A percentile compares a stretch with the other conserved stretches of the same genome.
phyloP scores from a whole-genome alignment of 2,888 invertebrate genomes.

The Philereme transversata region DNA sequence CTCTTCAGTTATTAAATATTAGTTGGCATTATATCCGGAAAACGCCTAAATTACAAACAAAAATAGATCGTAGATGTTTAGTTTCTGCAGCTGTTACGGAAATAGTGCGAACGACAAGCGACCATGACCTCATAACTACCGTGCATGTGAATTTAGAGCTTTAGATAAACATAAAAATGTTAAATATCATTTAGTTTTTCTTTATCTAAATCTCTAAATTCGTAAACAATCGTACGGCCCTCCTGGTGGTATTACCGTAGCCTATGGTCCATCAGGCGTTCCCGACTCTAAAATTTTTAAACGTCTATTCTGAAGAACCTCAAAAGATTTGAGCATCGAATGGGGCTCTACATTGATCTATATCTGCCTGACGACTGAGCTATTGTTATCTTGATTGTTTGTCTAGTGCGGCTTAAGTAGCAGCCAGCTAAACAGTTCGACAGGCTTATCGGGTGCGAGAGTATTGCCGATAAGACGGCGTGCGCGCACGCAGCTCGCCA shows the following conservation, averaged over 20 bases:
- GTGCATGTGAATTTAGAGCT: not conserved
- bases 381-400: conserved; percentile 14
- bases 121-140: conserved; percentile 18
- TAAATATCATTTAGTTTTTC: not conserved
- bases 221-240: too few relatives aligned
- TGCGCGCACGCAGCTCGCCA: conserved; percentile 60
- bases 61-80: conserved; percentile 11
- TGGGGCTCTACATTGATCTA: too few relatives aligned
- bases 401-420: conserved; percentile 32
- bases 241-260: too few relatives aligned
- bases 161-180: not conserved
- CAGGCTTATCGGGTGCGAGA: conserved; percentile 70
- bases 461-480: conserved; percentile 68
- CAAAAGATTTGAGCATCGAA: too few relatives aligned
- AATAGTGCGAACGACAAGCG: conserved; percentile 24
- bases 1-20: too few relatives aligned
- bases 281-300: too few relatives aligned
- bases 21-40: too few relatives aligned
- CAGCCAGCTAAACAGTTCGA: conserved; percentile 49
- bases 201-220: too few relatives aligned
- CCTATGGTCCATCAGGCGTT: too few relatives aligned
- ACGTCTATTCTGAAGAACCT: too few relatives aligned
- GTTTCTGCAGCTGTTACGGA: conserved; percentile 11
- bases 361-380: not conserved
- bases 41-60: not conserved